phyloP scores from a whole-genome alignment of 1,140 invertebrate species.

The Dendrolimus punctatus region DNA sequence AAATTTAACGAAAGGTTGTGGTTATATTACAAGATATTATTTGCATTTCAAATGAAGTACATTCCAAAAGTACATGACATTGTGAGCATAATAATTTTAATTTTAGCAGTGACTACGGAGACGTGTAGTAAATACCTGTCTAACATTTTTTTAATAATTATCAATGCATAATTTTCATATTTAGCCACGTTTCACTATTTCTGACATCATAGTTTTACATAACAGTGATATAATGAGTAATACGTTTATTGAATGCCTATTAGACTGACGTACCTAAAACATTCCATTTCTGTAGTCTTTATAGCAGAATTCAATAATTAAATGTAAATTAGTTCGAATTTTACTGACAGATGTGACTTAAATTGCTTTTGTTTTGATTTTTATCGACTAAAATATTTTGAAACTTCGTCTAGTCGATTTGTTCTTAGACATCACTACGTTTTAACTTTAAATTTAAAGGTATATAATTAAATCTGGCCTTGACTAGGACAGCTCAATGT shows the following conservation, averaged over 20 bases:
- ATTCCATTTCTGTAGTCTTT: conserved; percentile 63
- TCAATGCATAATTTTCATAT: conserved; percentile 11
- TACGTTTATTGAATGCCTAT: conserved; percentile 44
- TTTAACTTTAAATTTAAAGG: conserved; percentile 20
- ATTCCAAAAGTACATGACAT: too few species aligned
- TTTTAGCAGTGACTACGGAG: too few species aligned
- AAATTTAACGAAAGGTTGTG: conserved; percentile 23
- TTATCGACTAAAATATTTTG: too few species aligned
- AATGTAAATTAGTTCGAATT: conserved; percentile 46
- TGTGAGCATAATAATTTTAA: too few species aligned
- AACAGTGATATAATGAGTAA: conserved; percentile 20
- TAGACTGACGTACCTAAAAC: conserved; percentile 64
- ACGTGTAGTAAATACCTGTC: background rate
- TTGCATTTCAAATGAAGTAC: background rate
- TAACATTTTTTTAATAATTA: background rate
- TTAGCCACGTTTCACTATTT: conserved; percentile 37
- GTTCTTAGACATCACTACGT: background rate
- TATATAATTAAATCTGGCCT: conserved; percentile 33
- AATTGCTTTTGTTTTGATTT: conserved; percentile 38
- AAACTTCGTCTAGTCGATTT: too few species aligned
- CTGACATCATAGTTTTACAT: conserved; percentile 46
- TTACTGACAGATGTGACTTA: conserved; percentile 35
- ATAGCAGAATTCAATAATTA: conserved; percentile 40
- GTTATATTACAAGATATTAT: conserved; percentile 9
- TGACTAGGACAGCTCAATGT: conserved; percentile 62